These are phyloP conservation scores for Nymphalis c-album DNA, from an alignment of 2,888 invertebrate species.

Conservation along the genomic window DNA sequence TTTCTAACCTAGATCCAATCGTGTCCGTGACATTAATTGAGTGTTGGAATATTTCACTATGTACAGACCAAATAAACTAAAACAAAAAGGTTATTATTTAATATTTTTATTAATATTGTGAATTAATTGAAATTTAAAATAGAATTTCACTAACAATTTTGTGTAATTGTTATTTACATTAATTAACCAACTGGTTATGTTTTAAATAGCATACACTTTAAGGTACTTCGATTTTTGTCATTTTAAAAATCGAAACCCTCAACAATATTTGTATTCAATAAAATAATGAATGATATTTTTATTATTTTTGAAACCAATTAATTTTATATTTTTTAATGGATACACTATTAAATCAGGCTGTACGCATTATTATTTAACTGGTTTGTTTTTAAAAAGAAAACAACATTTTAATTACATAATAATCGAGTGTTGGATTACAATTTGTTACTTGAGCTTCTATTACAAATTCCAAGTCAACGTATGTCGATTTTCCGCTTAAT, in stretches of 20 bases:
- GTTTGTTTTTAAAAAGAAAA: background rate
- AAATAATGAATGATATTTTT: no score
- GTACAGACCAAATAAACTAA: constrained; percentile 59
- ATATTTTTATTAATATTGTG: no score
- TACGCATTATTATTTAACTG: background rate
- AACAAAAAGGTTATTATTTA: constrained; percentile 10
- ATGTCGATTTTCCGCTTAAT: constrained; percentile 46
- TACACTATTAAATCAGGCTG: background rate
- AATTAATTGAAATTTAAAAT: no score
- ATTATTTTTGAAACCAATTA: no score
- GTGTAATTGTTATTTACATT: no score
- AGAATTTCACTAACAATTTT: no score
- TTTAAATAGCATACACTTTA: no score
- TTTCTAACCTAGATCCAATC: constrained; percentile 49
- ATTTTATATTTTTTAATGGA: background rate
- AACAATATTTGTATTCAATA: no score
- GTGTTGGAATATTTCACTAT: constrained; percentile 37
- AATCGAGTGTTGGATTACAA: constrained; percentile 60
- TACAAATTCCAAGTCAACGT: constrained; percentile 48
- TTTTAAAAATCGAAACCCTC: no score
- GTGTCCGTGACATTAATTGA: constrained; percentile 45
- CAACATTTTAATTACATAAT: constrained; percentile 52
- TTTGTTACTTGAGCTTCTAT: constrained; percentile 59
- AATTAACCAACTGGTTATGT: no score
- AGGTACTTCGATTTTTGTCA: no score